A percentile compares a stretch with the other conserved stretches of the same genome.
phyloP scores from a whole-genome alignment of 2,113 vertebrate species.

The human (Homo sapiens) region DNA sequence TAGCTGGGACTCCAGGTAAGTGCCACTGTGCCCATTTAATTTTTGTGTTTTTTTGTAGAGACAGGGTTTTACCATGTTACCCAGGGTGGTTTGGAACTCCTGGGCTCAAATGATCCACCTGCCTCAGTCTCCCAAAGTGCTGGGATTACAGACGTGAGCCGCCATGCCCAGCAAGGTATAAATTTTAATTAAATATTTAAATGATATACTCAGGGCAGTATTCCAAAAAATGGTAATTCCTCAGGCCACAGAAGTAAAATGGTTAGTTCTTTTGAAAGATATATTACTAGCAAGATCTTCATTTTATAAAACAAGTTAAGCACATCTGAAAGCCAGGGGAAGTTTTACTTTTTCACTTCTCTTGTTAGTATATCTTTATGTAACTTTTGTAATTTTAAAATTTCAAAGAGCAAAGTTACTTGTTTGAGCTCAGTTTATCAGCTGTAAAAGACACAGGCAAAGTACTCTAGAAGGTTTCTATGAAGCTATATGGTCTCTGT shows the following conservation, averaged over 20 bases:
- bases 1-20: too few relatives aligned
- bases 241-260: constrained; percentile 21
- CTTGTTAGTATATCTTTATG: neutral
- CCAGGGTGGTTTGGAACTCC: too few relatives aligned
- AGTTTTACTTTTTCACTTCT: neutral
- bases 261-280: constrained; percentile 25
- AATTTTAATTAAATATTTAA: constrained; percentile 37
- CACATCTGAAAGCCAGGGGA: neutral
- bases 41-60: too few relatives aligned
- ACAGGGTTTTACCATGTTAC: too few relatives aligned
- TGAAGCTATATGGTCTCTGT: neutral
- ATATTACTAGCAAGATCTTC: neutral
- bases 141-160: too few relatives aligned
- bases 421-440: constrained; percentile 18
- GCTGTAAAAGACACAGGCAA: neutral
- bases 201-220: neutral
- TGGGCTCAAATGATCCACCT: too few relatives aligned
- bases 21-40: too few relatives aligned
- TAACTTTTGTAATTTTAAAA: constrained; percentile 39
- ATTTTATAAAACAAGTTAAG: constrained; percentile 6
- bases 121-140: too few relatives aligned
- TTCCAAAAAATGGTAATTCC: neutral
- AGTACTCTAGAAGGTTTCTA: neutral
- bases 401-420: constrained; percentile 24
- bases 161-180: neutral